Percentiles rank a stretch among this genome's conserved stretches.
phyloP scores from a whole-genome alignment of 2,797 vertebrate genomes.

The Labroides dimidiatus region DNA sequence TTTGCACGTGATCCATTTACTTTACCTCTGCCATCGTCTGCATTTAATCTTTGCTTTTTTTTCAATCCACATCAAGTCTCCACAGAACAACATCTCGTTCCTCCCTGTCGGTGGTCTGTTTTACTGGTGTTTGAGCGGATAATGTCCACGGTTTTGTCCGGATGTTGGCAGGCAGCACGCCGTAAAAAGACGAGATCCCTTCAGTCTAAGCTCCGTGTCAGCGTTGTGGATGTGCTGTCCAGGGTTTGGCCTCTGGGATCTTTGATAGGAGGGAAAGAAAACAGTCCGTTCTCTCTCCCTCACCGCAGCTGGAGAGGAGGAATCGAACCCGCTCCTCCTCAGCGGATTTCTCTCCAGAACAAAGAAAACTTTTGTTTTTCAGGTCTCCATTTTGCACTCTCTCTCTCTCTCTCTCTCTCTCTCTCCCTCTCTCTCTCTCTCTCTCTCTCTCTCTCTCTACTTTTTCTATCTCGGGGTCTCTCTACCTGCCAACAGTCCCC shows the following conservation, averaged over 20 bases:
- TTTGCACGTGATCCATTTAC: too few relatives aligned
- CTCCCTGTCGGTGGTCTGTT: too few relatives aligned
- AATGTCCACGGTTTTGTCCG: too few relatives aligned
- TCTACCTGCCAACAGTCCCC: neutral
- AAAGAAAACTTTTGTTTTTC: neutral
- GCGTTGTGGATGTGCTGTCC: neutral
- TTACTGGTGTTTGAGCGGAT: too few relatives aligned
- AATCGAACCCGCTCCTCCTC: neutral
- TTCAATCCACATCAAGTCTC: too few relatives aligned
- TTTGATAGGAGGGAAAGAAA: neutral
- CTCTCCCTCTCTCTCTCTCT: too few relatives aligned
- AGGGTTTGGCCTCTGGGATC: conserved; percentile 6
- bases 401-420: too few relatives aligned
- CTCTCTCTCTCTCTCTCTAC: too few relatives aligned
- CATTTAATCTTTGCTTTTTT: too few relatives aligned
- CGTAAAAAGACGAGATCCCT: neutral
- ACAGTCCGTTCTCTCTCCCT: neutral
- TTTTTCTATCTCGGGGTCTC: neutral
- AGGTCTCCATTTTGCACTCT: too few relatives aligned
- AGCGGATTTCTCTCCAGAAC: neutral
- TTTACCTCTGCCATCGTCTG: too few relatives aligned
- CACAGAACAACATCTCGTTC: too few relatives aligned
- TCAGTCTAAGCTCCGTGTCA: neutral
- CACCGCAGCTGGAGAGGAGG: neutral
- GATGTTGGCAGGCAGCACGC: neutral